A percentile compares a stretch with the other conserved stretches of the same genome.
phyloP scores from a whole-genome alignment of 2,797 vertebrate species.

The Eospalax fontanierii region DNA sequence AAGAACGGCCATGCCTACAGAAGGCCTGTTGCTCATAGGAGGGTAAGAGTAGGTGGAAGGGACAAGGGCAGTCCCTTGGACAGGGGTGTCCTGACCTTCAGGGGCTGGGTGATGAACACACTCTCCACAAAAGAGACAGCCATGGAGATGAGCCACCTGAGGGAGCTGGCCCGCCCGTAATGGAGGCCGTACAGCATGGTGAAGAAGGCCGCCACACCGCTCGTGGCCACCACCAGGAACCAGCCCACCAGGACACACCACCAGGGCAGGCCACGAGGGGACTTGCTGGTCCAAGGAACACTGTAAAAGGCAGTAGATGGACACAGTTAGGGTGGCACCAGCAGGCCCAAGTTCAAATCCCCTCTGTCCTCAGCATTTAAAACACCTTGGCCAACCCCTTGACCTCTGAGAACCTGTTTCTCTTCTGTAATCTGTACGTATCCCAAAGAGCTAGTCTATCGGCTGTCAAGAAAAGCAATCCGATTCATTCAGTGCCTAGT shows the following conservation, averaged over 20 bases:
- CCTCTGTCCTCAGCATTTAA: too few relatives aligned
- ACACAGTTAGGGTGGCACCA: not conserved
- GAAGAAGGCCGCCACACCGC: constrained; percentile 94
- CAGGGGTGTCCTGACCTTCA: constrained; percentile 92
- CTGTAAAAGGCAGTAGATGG: not conserved
- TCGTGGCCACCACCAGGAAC: constrained; percentile 94
- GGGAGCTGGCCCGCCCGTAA: constrained; percentile 95
- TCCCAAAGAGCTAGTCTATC: not conserved
- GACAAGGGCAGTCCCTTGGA: not conserved
- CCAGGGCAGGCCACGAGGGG: constrained; percentile 93
- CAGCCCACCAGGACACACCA: constrained; percentile 97
- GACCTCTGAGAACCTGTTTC: not conserved
- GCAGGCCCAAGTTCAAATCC: not conserved
- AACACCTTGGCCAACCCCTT: not conserved
- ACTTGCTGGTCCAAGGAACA: constrained; percentile 82
- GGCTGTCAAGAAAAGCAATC: not conserved
- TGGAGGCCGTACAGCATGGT: constrained; percentile 97
- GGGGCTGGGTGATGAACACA: constrained; percentile 96
- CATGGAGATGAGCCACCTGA: constrained; percentile 98
- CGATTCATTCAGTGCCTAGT: not conserved
- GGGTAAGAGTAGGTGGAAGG: not conserved
- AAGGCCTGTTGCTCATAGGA: not conserved
- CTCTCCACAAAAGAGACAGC: constrained; percentile 97
- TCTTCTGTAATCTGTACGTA: not conserved
- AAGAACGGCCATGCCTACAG: not conserved